These are phyloP conservation scores for Cheilosia variabilis DNA, from an alignment of 2,888 invertebrate species.

Conservation along the genomic window DNA sequence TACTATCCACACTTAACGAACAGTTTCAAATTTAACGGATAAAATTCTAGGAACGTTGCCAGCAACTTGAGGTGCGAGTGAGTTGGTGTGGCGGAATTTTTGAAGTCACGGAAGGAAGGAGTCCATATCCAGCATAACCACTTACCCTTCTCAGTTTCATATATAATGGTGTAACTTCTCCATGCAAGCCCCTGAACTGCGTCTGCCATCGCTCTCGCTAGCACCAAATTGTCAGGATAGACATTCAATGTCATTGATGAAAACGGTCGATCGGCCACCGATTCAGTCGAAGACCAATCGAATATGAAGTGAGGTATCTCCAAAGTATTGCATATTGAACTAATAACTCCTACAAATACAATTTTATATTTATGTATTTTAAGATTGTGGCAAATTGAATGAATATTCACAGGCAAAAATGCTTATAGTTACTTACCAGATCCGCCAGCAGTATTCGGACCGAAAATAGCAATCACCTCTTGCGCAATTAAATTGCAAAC, in stretches of 20 bases:
- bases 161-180: slow-evolving; percentile 92
- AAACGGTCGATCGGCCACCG: slow-evolving; percentile 81
- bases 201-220: slow-evolving; percentile 89
- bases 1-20: too few relatives aligned
- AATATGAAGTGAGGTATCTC: slow-evolving; percentile 87
- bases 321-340: slow-evolving; percentile 86
- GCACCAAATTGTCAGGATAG: slow-evolving; percentile 87
- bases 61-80: too few relatives aligned
- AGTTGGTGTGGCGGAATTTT: too few relatives aligned
- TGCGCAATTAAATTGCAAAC: slow-evolving; percentile 87
- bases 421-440: slow-evolving; percentile 84
- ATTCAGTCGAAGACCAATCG: slow-evolving; percentile 85
- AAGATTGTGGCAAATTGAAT: neutral
- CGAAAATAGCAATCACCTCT: slow-evolving; percentile 90
- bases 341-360: slow-evolving; percentile 79
- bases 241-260: slow-evolving; percentile 88
- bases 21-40: too few relatives aligned
- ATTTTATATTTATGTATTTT: neutral
- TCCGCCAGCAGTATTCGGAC: slow-evolving; percentile 84
- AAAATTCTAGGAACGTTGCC: too few relatives aligned
- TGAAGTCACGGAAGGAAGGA: too few relatives aligned
- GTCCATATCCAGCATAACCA: too few relatives aligned
- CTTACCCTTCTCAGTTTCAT: slow-evolving; percentile 91
- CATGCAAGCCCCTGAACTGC: slow-evolving; percentile 90
- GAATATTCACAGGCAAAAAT: neutral